Conservation (phyloP, 2,797 vertebrate genomes). For the Knipowitschia caucasica region DNA sequence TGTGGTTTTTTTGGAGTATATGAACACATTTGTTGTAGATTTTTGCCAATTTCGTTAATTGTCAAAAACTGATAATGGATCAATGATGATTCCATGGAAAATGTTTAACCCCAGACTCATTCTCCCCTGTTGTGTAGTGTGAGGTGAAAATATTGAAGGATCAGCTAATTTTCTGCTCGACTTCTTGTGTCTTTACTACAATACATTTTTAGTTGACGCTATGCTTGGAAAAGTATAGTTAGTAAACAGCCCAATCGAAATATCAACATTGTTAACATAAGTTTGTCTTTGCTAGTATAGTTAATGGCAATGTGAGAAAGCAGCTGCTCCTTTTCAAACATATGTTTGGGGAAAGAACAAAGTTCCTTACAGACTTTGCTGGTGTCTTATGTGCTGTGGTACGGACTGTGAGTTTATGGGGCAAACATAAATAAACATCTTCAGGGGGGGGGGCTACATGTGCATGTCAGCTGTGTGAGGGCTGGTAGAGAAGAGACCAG, state of each 20-base stretch:
- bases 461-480: conserved; percentile 32
- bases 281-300: conserved; percentile 8
- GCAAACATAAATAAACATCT: conserved; percentile 14
- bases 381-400: background rate
- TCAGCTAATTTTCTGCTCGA: conserved; percentile 36
- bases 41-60: conserved; percentile 44
- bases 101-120: conserved; percentile 20
- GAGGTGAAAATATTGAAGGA: conserved; percentile 56
- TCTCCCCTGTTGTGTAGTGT: conserved; percentile 46
- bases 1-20: no score
- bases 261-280: conserved; percentile 4
- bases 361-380: background rate
- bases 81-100: conserved; percentile 44
- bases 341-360: background rate
- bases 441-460: conserved; percentile 23
- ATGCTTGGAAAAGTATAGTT: no score
- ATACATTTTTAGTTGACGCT: background rate
- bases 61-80: conserved; percentile 47
- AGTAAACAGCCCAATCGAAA: conserved; percentile 7
- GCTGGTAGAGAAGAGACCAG: conserved; percentile 9
- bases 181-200: conserved; percentile 1
- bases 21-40: no score
- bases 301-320: conserved; percentile 11
- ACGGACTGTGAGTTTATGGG: conserved; percentile 7
- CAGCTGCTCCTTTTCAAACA: background rate